Evolutionary conservation across 1,140 invertebrate genomes (phyloP), one percentile per base, ranked within the genome.

Genomic region (Sminthurides bifidus): DNA sequence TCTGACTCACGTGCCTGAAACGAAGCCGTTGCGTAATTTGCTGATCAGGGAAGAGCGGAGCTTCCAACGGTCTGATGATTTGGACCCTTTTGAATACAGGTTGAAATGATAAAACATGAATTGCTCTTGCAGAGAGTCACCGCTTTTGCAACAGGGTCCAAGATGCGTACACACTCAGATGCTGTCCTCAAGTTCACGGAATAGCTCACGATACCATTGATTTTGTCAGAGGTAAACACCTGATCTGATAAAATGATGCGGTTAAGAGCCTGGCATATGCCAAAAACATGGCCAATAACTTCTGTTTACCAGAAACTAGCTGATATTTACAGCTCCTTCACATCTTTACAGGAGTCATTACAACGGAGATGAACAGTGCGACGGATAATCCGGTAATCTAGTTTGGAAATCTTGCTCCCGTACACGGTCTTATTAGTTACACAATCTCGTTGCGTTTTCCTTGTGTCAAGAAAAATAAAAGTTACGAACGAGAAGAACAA

Each of bases 81-180:
- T 41, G n/a, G n/a, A 8, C 6, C 23, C n/a, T n/a, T 41, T n/a
- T n/a, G 5, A 17, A 4, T 41, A 21, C 23, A 4, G 6, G 38
- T 41, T 35, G 33, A 35, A n/a, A n/a, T n/a, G n/a, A n/a, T n/a
- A n/a, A n/a, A 35, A 12, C 10, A 10, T 35, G 10, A 35, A 35
- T 35, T 35, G 10, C 10, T n/a, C 10, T 52, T 24, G 24, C 37
- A 79, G 80, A 81, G 65, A 80, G 80, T 56, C 82, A 85, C 68
- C 69, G 80, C 35, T 81, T 81, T 64, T 85, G 83, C 66, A 75
- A 81, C 65, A 68, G 79, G 58, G 83, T 85, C 2, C 83, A 85
- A 68, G 83, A 85, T 69, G 81, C 83, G 1, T 85, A 85, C 68
- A 84, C 83, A 12, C 68, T 85, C 1, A 66, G 83, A 50, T 85